These are phyloP conservation scores for Alcis repandata DNA, from an alignment of 2,888 invertebrate species.

Conservation along the genomic window DNA sequence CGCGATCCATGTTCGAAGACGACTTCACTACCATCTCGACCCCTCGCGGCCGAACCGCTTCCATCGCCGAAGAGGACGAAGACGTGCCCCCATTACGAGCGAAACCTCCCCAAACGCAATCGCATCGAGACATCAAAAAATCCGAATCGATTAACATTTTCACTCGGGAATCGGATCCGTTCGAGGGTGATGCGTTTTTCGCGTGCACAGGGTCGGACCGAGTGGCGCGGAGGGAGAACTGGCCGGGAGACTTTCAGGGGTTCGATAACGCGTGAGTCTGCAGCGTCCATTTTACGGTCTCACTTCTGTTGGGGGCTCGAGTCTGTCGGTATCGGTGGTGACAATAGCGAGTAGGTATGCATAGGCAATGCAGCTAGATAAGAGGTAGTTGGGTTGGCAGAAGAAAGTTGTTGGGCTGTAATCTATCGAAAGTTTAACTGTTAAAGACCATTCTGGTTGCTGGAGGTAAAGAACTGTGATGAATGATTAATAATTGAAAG, in stretches of 20 bases:
- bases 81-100: conserved; percentile 73
- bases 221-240: conserved; percentile 79
- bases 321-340: neutral
- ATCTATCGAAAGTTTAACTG: neutral
- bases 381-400: neutral
- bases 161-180: conserved; percentile 94
- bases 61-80: conserved; percentile 82
- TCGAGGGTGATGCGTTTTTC: conserved; percentile 96
- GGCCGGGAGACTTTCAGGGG: conserved; percentile 82
- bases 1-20: conserved; percentile 88
- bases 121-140: conserved; percentile 91
- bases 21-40: conserved; percentile 87
- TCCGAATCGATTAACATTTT: conserved; percentile 97
- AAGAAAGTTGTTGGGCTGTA: too few relatives aligned
- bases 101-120: conserved; percentile 73
- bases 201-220: conserved; percentile 84
- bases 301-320: conserved; percentile 3
- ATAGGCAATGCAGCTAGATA: conserved; percentile 1
- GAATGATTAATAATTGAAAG: neutral
- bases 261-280: conserved; percentile 75
- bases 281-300: neutral
- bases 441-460: neutral
- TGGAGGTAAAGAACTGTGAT: conserved; percentile 1
- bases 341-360: neutral
- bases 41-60: conserved; percentile 74